These are phyloP conservation scores for Andricus grossulariae DNA, from an alignment of 1,140 invertebrate genomes.

Conservation along the genomic window DNA sequence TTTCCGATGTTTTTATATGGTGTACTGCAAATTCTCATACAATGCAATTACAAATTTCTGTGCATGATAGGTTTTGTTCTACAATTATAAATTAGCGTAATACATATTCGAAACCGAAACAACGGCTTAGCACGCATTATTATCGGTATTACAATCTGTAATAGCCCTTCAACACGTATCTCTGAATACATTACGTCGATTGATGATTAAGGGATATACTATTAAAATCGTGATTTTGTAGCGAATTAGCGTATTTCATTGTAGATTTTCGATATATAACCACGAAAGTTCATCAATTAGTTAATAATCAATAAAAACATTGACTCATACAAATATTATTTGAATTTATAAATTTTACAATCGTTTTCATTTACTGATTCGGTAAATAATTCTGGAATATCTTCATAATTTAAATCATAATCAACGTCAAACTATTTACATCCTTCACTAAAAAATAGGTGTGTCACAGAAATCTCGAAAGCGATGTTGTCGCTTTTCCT, in stretches of 20 bases:
- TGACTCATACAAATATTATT: no score
- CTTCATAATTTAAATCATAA: no score
- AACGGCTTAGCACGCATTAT: constrained; percentile 11
- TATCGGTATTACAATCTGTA: constrained; percentile 30
- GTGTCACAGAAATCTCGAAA: no score
- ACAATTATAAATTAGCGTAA: constrained; percentile 13
- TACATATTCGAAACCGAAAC: constrained; percentile 21
- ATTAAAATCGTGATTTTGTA: constrained; percentile 5
- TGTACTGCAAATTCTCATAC: not conserved
- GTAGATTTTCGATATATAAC: not conserved
- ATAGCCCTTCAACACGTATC: constrained; percentile 26
- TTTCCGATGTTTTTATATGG: not conserved
- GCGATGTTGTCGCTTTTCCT: no score
- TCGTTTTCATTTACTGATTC: no score
- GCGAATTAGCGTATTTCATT: constrained; percentile 4
- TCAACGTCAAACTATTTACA: no score
- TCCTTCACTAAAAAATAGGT: no score
- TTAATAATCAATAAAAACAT: no score
- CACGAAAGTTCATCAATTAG: no score
- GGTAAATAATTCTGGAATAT: no score
- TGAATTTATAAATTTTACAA: no score
- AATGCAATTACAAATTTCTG: not conserved
- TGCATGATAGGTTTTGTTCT: constrained; percentile 2
- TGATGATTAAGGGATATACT: constrained; percentile 24
- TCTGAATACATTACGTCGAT: constrained; percentile 14